A percentile compares a stretch with the other conserved stretches of the same genome.
phyloP scores from a whole-genome alignment of 2,888 invertebrate species.

The Crossocerus cetratus region DNA sequence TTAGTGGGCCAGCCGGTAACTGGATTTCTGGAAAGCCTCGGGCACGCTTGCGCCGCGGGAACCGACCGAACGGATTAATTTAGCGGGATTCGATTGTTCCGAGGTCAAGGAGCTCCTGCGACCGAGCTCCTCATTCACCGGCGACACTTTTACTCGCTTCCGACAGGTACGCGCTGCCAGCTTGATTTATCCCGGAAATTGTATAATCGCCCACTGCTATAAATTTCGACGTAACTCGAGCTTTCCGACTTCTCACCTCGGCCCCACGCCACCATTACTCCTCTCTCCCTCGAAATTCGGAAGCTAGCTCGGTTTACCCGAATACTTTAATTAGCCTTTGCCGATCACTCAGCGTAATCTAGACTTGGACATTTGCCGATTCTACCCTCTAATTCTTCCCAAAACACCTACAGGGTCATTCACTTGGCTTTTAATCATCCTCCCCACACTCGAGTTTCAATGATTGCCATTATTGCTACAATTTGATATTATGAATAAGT shows the following conservation, averaged over 20 bases:
- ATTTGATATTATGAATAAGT: too few relatives aligned
- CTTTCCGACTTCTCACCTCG: background rate
- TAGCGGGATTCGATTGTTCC: constrained; percentile 39
- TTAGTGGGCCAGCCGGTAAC: constrained; percentile 35
- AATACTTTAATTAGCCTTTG: background rate
- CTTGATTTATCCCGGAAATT: background rate
- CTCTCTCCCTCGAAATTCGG: background rate
- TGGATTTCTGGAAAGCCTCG: constrained; percentile 24
- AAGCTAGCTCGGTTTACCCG: background rate
- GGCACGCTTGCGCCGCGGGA: constrained; percentile 1
- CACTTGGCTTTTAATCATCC: too few relatives aligned
- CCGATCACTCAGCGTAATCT: background rate
- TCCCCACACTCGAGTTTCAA: too few relatives aligned
- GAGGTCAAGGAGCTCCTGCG: constrained; percentile 15
- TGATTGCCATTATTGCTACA: too few relatives aligned
- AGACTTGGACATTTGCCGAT: too few relatives aligned
- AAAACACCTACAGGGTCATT: too few relatives aligned
- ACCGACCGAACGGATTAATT: constrained; percentile 34
- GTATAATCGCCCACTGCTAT: constrained; percentile 16
- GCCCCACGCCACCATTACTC: background rate
- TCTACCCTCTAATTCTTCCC: too few relatives aligned
- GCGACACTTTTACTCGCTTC: background rate
- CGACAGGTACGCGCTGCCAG: constrained; percentile 10
- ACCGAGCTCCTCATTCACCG: background rate
- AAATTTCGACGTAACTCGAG: constrained; percentile 21